These are phyloP conservation scores for Syngnathus typhle DNA, from an alignment of 2,113 vertebrate genomes.

Conservation along the genomic window DNA sequence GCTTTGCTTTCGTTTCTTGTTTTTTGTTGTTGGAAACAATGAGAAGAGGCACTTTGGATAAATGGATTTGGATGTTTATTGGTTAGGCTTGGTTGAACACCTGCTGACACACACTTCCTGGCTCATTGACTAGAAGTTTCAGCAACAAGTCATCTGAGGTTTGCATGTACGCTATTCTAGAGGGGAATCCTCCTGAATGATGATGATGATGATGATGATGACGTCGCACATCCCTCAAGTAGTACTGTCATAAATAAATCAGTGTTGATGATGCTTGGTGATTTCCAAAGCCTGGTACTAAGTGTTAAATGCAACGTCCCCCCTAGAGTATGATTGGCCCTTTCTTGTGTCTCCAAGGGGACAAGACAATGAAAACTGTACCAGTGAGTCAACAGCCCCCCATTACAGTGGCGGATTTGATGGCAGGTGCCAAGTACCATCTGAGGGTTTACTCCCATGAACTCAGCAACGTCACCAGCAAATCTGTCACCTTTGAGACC, in stretches of 20 bases:
- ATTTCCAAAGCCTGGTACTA: slow-evolving; percentile 10
- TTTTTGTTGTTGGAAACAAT: background rate
- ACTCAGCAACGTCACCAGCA: slow-evolving; percentile 83
- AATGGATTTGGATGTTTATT: slow-evolving; percentile 4
- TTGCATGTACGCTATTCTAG: background rate
- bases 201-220: slow-evolving; percentile 10
- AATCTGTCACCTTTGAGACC: slow-evolving; percentile 87
- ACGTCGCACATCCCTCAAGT: slow-evolving; percentile 29
- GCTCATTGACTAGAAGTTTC: background rate
- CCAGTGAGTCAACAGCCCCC: slow-evolving; percentile 78
- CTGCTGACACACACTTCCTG: background rate
- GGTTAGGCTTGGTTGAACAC: slow-evolving; percentile 12
- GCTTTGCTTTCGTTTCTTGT: no score
- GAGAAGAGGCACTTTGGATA: slow-evolving; percentile 4
- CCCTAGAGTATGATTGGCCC: slow-evolving; percentile 61
- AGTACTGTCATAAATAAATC: slow-evolving; percentile 10
- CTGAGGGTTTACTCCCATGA: slow-evolving; percentile 91
- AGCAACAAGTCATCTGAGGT: background rate
- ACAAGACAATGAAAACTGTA: slow-evolving; percentile 81
- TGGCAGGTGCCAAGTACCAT: slow-evolving; percentile 84
- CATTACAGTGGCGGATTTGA: slow-evolving; percentile 84
- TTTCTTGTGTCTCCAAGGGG: slow-evolving; percentile 80
- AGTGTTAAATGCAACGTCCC: slow-evolving; percentile 28
- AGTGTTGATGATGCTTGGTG: slow-evolving; percentile 10
- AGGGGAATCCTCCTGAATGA: background rate